A percentile compares a stretch with the other conserved stretches of the same genome.
Conservation (phyloP, 2,888 invertebrate genomes). For the Orthonychiurus folsomi region DNA sequence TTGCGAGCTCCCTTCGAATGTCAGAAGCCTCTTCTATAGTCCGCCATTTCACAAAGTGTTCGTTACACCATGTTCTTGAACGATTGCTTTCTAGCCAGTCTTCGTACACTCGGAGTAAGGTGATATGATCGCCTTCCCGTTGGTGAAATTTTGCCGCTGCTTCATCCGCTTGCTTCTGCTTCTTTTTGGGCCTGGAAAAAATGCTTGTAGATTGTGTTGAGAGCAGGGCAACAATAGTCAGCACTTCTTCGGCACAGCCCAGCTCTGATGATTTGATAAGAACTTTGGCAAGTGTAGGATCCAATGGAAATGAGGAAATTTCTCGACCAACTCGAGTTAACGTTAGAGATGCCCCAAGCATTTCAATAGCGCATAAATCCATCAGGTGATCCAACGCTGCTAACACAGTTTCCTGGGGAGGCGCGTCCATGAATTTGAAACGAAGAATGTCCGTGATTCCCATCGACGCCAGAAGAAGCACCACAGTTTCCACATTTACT, state of each 20-base stretch:
- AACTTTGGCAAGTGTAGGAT: conserved; percentile 96
- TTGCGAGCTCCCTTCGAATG: conserved; percentile 7
- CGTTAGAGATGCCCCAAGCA: neutral
- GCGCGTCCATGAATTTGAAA: conserved; percentile 94
- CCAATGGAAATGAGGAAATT: conserved; percentile 98
- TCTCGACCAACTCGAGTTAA: conserved; percentile 69
- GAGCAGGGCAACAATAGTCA: conserved; percentile 97
- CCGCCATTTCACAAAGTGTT: conserved; percentile 10
- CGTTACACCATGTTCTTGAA: conserved; percentile 9
- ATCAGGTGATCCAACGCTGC: conserved; percentile 74
- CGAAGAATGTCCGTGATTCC: conserved; percentile 96
- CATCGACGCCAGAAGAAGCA: conserved; percentile 13
- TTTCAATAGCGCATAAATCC: conserved; percentile 67
- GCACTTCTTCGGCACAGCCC: conserved; percentile 92
- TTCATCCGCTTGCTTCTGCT: conserved; percentile 5
- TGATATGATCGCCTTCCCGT: conserved; percentile 13
- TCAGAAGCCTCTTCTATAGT: conserved; percentile 12
- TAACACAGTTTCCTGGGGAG: conserved; percentile 86
- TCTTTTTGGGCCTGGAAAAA: conserved; percentile 14
- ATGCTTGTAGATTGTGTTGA: conserved; percentile 47
- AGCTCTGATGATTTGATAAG: conserved; percentile 96
- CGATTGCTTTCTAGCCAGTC: conserved; percentile 7
- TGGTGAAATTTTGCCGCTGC: conserved; percentile 6
- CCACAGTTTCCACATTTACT: conserved; percentile 8
- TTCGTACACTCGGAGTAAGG: conserved; percentile 12